Evolutionary conservation across 1,140 invertebrate genomes (phyloP).

Genomic region (Lithobius niger): DNA sequence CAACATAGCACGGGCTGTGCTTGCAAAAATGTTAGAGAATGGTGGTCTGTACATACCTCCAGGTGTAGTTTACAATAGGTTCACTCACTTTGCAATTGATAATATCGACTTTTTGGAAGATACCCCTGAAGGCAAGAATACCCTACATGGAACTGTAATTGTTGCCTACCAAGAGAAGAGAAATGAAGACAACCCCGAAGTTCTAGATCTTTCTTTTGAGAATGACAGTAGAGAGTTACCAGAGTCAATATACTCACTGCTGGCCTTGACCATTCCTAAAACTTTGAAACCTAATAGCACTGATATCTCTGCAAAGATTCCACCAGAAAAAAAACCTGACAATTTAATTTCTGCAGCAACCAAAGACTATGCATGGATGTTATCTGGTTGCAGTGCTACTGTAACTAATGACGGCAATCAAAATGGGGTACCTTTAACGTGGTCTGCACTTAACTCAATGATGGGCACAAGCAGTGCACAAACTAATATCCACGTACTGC

Average conservation of each 20-base stretch:
- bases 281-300: neutral
- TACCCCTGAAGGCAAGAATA: slow-evolving; percentile 19
- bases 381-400: no score
- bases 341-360: neutral
- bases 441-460: neutral
- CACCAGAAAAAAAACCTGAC: neutral
- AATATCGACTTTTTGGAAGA: slow-evolving; percentile 28
- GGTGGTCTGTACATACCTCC: neutral
- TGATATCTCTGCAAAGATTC: neutral
- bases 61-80: slow-evolving; percentile 11
- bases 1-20: slow-evolving; percentile 1
- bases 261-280: no score
- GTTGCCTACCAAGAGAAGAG: neutral
- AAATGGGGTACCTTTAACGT: no score
- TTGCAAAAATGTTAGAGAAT: neutral
- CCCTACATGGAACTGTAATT: slow-evolving; percentile 12
- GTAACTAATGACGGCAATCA: no score
- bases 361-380: neutral
- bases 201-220: neutral
- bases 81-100: slow-evolving; percentile 25
- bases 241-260: neutral
- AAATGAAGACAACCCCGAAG: neutral
- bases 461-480: neutral
- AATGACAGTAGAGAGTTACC: neutral
- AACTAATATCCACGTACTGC: no score